phyloP scores from a whole-genome alignment of 2,888 invertebrate species.

The Empis livida region DNA sequence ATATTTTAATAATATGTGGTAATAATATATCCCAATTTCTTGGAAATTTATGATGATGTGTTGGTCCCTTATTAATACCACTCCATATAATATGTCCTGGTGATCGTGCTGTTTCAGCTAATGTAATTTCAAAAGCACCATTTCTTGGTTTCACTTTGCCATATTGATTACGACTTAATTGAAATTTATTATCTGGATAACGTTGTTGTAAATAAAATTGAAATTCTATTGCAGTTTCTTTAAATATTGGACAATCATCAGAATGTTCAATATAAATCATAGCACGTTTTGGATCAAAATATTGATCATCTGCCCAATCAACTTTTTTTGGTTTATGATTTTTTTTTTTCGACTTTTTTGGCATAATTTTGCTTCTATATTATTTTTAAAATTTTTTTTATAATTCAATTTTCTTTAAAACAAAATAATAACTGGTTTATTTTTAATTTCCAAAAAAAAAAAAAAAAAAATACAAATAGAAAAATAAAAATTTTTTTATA shows the following conservation, averaged over 20 bases:
- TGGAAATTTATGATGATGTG: conserved; percentile 30
- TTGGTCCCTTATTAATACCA: conserved; percentile 28
- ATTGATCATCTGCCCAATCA: conserved; percentile 24
- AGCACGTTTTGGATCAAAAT: conserved; percentile 25
- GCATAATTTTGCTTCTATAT: too few species aligned
- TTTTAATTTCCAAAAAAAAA: too few species aligned
- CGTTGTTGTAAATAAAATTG: conserved; percentile 16
- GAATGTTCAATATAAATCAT: conserved; percentile 29
- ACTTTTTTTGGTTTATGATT: conserved; percentile 16
- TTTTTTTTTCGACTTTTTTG: conserved; percentile 4
- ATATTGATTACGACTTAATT: conserved; percentile 22
- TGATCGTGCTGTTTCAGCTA: conserved; percentile 28
- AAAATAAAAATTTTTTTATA: too few species aligned
- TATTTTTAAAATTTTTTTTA: too few species aligned
- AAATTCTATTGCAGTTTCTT: conserved; percentile 25
- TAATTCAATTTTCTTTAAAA: too few species aligned
- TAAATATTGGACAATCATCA: conserved; percentile 28
- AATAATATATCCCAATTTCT: conserved; percentile 17
- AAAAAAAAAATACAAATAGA: too few species aligned
- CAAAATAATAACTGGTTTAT: too few species aligned
- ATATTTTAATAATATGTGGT: conserved; percentile 20
- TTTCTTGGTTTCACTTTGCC: conserved; percentile 17
- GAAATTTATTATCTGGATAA: conserved; percentile 24
- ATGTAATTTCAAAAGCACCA: conserved; percentile 19
- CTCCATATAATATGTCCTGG: conserved; percentile 22